phyloP scores from a whole-genome alignment of 2,113 vertebrate genomes.

The Stigmatopora nigra region DNA sequence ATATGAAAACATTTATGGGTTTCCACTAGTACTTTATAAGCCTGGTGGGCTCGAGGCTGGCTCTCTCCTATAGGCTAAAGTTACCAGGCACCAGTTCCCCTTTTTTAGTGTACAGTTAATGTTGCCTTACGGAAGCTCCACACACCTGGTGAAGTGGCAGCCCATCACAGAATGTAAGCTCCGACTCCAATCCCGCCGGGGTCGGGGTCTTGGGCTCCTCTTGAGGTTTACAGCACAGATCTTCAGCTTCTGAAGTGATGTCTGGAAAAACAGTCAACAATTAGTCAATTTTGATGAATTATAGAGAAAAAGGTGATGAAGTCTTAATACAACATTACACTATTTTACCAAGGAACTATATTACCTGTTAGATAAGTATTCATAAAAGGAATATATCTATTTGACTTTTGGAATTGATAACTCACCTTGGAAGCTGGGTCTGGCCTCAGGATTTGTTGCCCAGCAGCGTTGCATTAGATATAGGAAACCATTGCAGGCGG shows the following conservation, averaged over 20 bases:
- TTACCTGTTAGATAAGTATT: neutral
- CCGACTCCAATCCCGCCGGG: slow-evolving; percentile 42
- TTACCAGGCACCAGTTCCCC: too few species aligned
- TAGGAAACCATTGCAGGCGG: slow-evolving; percentile 78
- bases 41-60: too few species aligned
- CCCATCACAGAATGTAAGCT: slow-evolving; percentile 27
- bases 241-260: slow-evolving; percentile 91
- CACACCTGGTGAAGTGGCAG: slow-evolving; percentile 54
- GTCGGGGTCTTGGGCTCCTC: slow-evolving; percentile 74
- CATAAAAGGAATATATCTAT: neutral
- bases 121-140: neutral
- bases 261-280: slow-evolving; percentile 60
- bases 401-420: neutral
- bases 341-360: too few species aligned
- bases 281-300: slow-evolving; percentile 21
- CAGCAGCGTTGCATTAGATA: slow-evolving; percentile 90
- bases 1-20: too few species aligned
- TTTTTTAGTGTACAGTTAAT: too few species aligned
- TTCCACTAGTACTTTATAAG: too few species aligned
- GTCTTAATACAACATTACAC: too few species aligned
- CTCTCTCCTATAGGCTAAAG: too few species aligned
- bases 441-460: slow-evolving; percentile 74
- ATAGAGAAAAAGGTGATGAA: neutral
- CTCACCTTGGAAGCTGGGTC: slow-evolving; percentile 92
- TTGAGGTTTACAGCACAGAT: slow-evolving; percentile 85